Conservation (phyloP, 2,888 invertebrate genomes). For the Eupelmus urozonus region DNA sequence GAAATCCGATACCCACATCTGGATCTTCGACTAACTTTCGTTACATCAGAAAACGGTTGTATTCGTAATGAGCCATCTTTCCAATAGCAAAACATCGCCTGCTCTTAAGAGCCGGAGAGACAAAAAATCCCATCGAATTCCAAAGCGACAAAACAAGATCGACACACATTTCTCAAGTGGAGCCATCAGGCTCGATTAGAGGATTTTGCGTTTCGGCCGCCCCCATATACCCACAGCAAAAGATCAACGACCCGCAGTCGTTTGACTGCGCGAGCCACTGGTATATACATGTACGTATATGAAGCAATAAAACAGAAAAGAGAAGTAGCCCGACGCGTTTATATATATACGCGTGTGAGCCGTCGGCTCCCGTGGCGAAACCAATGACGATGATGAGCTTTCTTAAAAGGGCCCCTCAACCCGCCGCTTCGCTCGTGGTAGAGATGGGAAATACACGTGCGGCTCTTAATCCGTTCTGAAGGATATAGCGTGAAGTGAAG, state of each 20-base stretch:
- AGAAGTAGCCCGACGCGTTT: neutral
- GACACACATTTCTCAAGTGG: conserved; percentile 5
- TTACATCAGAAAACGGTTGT: neutral
- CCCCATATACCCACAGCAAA: neutral
- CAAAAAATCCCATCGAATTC: neutral
- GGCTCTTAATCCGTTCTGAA: conserved; percentile 30
- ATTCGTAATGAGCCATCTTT: neutral
- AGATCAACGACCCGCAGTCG: conserved; percentile 37
- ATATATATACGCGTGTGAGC: neutral
- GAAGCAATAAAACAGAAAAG: conserved; percentile 25
- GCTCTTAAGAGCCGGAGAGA: no score
- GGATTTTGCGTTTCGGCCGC: conserved; percentile 17
- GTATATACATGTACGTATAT: no score
- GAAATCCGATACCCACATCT: neutral
- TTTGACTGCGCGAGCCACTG: conserved; percentile 2
- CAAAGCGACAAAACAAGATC: neutral
- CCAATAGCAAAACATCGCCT: neutral
- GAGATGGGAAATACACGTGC: neutral
- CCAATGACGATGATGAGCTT: conserved; percentile 11
- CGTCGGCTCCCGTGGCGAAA: conserved; percentile 27
- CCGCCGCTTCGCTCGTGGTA: neutral
- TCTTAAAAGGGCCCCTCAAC: conserved; percentile 21
- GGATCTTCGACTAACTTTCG: neutral
- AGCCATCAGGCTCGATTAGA: neutral
- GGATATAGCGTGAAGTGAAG: neutral